Evolutionary conservation across 2,888 invertebrate species (phyloP), one percentile per base, ranked within the genome.

Genomic region (Parelbella ahira): DNA sequence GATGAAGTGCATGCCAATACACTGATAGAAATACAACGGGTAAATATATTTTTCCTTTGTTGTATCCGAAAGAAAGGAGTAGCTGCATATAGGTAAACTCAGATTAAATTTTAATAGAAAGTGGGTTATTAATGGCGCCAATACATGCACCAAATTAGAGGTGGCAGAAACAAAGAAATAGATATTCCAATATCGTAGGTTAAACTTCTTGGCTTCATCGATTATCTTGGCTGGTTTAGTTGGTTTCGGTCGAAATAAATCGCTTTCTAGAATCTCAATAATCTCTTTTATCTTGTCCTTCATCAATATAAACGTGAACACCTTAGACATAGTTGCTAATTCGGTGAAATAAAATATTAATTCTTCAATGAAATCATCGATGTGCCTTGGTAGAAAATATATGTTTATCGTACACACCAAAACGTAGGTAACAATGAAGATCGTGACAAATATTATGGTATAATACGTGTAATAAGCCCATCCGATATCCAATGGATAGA

Each of bases 271-370:
- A 1, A 48, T 50, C 3, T 53, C 32, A 3, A 81, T 43, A 8
- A 73, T 50, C 6, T 53, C 21, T 4, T 38, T 27, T 12, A 78
- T 67, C 48, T 67, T 61, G 0, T 58, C 42, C 6, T 50, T 62
- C 53, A 58, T 49, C 1, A 67, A 32, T 0, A 63, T 19, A 51
- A 68, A 66, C 0, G 74, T 74, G 1, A 78, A 15, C 3, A 59
- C 63, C 63, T 76, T 80, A 1, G 68, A 66, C 3, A 50, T 9
- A 1, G 66, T 53, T 9, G 64, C 45, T 1, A 74, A 1, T 39
- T 62, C 60, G 0, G 65, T 71, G 13, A 75, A 73, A 54, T 68
- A 77, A 51, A 79, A 69, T 42, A 77, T 48, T 56, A 72, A 44
- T 51, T 75, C 68, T 34, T 68, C 71, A 6, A 75, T 61, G 39